phyloP scores from a whole-genome alignment of 2,113 vertebrate genomes.

The Monarcha castaneiventris region DNA sequence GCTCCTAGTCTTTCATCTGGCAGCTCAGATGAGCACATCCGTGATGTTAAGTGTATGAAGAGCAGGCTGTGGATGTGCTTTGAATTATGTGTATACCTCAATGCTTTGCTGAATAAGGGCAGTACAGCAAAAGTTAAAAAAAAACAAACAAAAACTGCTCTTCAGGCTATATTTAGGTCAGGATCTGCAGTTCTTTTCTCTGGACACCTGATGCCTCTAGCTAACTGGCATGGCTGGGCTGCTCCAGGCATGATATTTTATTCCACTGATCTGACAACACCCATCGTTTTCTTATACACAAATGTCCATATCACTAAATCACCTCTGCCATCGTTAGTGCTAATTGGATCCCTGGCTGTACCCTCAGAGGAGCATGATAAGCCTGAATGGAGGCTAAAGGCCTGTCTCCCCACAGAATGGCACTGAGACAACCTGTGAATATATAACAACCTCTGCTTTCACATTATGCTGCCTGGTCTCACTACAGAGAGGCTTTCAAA shows the following conservation, averaged over 20 bases:
- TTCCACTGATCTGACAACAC: constrained; percentile 7
- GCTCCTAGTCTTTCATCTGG: not conserved
- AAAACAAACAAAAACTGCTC: not conserved
- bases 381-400: not conserved
- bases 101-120: not conserved
- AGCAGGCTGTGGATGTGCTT: not conserved
- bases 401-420: not conserved
- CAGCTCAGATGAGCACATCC: not conserved
- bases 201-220: not conserved
- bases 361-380: not conserved
- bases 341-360: constrained; percentile 39
- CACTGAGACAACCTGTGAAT: not conserved
- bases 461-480: not conserved
- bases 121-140: not conserved
- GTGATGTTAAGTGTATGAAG: not conserved
- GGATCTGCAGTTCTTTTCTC: not conserved
- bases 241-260: constrained; percentile 4
- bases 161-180: not conserved
- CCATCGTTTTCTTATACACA: not conserved
- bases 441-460: not conserved
- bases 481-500: not conserved
- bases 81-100: not conserved
- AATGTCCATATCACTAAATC: not conserved
- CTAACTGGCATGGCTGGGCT: not conserved
- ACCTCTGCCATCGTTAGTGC: constrained; percentile 37